Evolutionary conservation across 2,797 vertebrate genomes (phyloP).

Genomic region (Acipenser oxyrinchus): DNA sequence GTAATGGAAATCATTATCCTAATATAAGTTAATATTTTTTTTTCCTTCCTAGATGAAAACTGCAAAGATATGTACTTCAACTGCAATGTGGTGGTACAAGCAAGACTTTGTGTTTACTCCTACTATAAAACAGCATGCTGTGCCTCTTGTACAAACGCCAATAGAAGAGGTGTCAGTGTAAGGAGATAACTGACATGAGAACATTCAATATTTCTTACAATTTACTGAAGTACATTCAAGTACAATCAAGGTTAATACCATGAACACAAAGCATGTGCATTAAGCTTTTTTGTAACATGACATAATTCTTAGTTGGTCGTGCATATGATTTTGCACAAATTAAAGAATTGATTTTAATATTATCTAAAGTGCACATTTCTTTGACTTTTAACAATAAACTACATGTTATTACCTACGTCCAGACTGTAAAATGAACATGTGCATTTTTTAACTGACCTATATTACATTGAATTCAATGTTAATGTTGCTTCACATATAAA

Average conservation of each 20-base stretch:
- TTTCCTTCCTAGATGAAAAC: slow-evolving; percentile 34
- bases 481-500: too few species aligned
- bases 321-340: too few species aligned
- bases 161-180: slow-evolving; percentile 27
- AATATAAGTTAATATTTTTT: too few species aligned
- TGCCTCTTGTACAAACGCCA: slow-evolving; percentile 40
- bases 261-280: slow-evolving; percentile 19
- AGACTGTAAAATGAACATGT: too few species aligned
- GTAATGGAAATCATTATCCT: too few species aligned
- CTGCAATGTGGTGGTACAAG: slow-evolving; percentile 61
- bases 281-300: slow-evolving; percentile 30
- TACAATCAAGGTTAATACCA: background rate
- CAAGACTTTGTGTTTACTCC: slow-evolving; percentile 54
- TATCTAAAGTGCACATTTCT: too few species aligned
- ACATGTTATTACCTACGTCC: too few species aligned
- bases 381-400: too few species aligned
- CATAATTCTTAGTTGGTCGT: too few species aligned
- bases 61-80: slow-evolving; percentile 60
- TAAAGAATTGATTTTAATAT: too few species aligned
- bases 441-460: too few species aligned
- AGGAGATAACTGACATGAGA: slow-evolving; percentile 18
- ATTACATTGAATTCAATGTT: too few species aligned
- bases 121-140: slow-evolving; percentile 63
- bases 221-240: background rate
- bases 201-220: background rate